Evolutionary conservation across 2,888 invertebrate species (phyloP), one percentile per base, ranked within the genome.

Genomic region (Archips crataeganus): DNA sequence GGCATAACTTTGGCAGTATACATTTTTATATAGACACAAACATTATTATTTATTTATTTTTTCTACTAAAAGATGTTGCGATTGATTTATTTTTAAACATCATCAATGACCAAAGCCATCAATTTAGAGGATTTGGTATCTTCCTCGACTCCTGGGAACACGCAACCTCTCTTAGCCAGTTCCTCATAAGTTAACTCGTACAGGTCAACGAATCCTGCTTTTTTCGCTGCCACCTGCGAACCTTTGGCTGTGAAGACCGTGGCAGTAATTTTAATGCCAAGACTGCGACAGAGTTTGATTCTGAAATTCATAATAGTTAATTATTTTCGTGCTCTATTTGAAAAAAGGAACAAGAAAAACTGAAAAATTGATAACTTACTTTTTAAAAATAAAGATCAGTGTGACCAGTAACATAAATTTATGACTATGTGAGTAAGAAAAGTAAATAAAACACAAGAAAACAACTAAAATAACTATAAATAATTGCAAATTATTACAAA

Each of bases 221-320:
- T 95, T 76, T 87, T 89, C 1, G 95, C 95, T 2, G 95, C 88
- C 0, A 89, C 87, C 78, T 95, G 95, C 0, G 95, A 95, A 0
- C 92, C 92, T 0, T 88, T 92, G 0, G 95, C 95, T 0, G 95
- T 95, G 85, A 95, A 95, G 0, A 94, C 92, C 0, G 95, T 95
- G 0, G 90, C 91, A 1, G 95, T 94, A 0, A 94, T 88, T 69
- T 88, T 92, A 23, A 95, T 79, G 13, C 87, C 89, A 0, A 95
- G 80, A 0, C 95, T 93, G 79, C 91, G 92, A 87, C 95, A 95
- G 2, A 95, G 82, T 0, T 93, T 93, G 68, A 94, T 85, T 75
- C 95, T 95, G 86, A 13, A 84, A 86, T 36, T 34, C n/a, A 60
- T 36, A n/a, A 39, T 9, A 23, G 23, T 2, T 54, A 6, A 23